A percentile compares a stretch with the other conserved stretches of the same genome.
Evolutionary conservation across 2,888 invertebrate genomes (phyloP).

Genomic region (Tachina fera): DNA sequence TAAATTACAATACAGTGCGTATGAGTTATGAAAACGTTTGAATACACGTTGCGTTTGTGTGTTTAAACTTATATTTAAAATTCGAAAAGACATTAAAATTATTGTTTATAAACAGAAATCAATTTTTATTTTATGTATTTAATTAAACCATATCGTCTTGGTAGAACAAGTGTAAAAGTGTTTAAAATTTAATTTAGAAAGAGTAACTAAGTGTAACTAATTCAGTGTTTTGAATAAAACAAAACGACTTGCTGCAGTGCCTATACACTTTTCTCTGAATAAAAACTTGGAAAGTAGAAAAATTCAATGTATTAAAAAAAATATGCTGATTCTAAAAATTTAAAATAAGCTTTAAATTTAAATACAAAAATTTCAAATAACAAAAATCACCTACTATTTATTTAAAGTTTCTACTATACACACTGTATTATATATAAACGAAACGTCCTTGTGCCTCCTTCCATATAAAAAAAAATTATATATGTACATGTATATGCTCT

Average conservation of each 20-base stretch:
- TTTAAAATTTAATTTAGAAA: conserved; percentile 5
- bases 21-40: conserved; percentile 39
- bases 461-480: conserved; percentile 17
- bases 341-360: not conserved
- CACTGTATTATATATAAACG: conserved; percentile 13
- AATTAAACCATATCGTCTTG: conserved; percentile 4
- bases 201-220: conserved; percentile 41
- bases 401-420: conserved; percentile 17
- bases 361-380: conserved; percentile 20
- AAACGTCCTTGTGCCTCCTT: conserved; percentile 69
- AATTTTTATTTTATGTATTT: not conserved
- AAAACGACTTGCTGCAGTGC: conserved; percentile 41
- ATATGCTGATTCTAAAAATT: too few species aligned
- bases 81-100: not conserved
- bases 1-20: conserved; percentile 4
- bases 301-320: not conserved
- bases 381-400: conserved; percentile 13
- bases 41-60: not conserved
- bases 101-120: not conserved
- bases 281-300: not conserved
- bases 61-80: not conserved
- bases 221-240: conserved; percentile 22
- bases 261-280: conserved; percentile 1
- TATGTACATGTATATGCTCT: not conserved
- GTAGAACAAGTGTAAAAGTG: conserved; percentile 12